Evolutionary conservation across 2,113 vertebrate species (phyloP).

Genomic region (Epinephelus moara): DNA sequence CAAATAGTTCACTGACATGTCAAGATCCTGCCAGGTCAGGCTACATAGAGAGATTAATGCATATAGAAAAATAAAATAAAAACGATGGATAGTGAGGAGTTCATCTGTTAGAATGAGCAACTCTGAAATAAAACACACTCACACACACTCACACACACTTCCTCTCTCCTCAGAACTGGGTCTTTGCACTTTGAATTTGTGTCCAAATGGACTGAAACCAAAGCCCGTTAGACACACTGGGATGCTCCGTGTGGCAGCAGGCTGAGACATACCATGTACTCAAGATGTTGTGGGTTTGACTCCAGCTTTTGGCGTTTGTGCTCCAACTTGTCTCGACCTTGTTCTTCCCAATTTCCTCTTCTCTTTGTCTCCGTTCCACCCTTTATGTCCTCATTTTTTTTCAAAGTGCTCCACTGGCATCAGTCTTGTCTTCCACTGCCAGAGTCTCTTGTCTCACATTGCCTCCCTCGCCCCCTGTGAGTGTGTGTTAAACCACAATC

Average conservation of each 20-base stretch:
- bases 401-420: constrained; percentile 64
- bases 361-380: constrained; percentile 30
- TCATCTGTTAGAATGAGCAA: neutral
- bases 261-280: constrained; percentile 36
- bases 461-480: constrained; percentile 46
- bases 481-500: constrained; percentile 59
- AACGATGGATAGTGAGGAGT: neutral
- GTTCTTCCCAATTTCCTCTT: constrained; percentile 32
- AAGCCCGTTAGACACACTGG: constrained; percentile 66
- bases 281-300: constrained; percentile 51
- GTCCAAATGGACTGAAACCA: constrained; percentile 70
- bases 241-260: constrained; percentile 38
- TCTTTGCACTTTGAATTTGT: constrained; percentile 59
- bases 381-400: constrained; percentile 33
- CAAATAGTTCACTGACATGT: neutral
- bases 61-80: neutral
- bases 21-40: neutral
- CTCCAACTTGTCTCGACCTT: constrained; percentile 46
- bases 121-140: neutral
- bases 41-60: neutral
- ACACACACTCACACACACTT: neutral
- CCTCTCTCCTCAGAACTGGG: constrained; percentile 8
- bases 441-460: constrained; percentile 71
- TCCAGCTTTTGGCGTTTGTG: constrained; percentile 53
- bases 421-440: constrained; percentile 45